Evolutionary conservation across 2,797 vertebrate species (phyloP), one percentile per base, ranked within the genome.

Genomic region (Cygnus olor): DNA sequence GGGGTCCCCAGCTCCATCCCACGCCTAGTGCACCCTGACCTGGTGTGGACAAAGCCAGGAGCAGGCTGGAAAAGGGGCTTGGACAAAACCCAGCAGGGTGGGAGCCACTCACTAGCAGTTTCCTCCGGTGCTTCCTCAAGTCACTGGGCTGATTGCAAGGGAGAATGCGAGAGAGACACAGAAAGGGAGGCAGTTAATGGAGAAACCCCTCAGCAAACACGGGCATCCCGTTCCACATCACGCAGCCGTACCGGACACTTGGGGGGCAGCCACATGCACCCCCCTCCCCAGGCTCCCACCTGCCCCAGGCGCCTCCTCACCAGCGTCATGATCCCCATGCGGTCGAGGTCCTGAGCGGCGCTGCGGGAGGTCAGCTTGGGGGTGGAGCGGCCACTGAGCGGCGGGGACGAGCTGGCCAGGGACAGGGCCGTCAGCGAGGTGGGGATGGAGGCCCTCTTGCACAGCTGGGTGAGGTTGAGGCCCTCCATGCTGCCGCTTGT

Each of bases 401-500:
- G 99, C 0, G 99, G 99, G 96, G 97, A 98, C 0, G 97, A 99
- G 17, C 99, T 99, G 88, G 99, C 99, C 93, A 99, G 97, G 57
- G 99, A 99, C 95, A 99, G 98, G 83, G 99, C 99, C 0, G 99
- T 99, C 96, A 99, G 98, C 0, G 99, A 99, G 91, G 98, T 99
- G 97, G 99, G 99, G 92, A 99, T 98, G 74, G 98, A 98, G 28
- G 98, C 98, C 2, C 99, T 98, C 15, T 99, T 99, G 88, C 99
- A 98, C 44, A 99, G 98, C 6, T 98, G 98, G 11, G 98, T 99
- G 92, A 99, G 98, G 72, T 99, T 99, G 40, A 99, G 98, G 53
- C 99, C 99, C 14, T 99, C 99, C 99, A 99, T 99, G 96, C 99
- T 99, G 96, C 99, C 98, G 0, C 99, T 99, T n/a, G 99, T 99